Percentiles rank a stretch among this genome's conserved stretches.
Conservation (phyloP, 2,888 invertebrate genomes). For the Dioctria rufipes region DNA sequence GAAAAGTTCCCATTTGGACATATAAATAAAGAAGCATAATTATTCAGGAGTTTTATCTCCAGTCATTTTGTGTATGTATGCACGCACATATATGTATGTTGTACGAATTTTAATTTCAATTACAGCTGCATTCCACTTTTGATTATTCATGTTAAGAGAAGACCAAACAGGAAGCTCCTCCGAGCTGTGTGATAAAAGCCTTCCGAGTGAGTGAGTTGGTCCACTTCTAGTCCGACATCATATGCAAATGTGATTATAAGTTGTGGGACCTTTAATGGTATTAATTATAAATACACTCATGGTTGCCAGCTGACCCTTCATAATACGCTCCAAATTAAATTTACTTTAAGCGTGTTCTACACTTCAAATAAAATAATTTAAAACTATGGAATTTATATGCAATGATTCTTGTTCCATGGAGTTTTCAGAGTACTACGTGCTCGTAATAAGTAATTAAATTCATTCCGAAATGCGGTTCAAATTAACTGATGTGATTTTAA, state of each 20-base stretch:
- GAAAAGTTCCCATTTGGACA: conserved; percentile 35
- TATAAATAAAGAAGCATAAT: conserved; percentile 40
- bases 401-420: background rate
- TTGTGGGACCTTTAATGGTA: conserved; percentile 47
- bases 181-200: conserved; percentile 47
- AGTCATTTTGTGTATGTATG: background rate
- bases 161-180: conserved; percentile 46
- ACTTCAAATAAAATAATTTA: conserved; percentile 39
- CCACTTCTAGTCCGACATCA: conserved; percentile 36
- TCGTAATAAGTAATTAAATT: no score
- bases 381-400: conserved; percentile 1
- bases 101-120: conserved; percentile 47
- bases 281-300: conserved; percentile 41
- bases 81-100: no score
- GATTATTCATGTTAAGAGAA: conserved; percentile 51
- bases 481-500: no score
- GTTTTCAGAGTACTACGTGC: no score
- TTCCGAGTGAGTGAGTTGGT: conserved; percentile 51
- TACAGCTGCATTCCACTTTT: conserved; percentile 45
- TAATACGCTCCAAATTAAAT: conserved; percentile 8
- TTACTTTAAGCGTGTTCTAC: conserved; percentile 4
- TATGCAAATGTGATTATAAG: conserved; percentile 49
- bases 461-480: no score
- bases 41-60: conserved; percentile 33
- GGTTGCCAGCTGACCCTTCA: conserved; percentile 19